Base-by-base conservation (phyloP, 2,113 vertebrate genomes). In the Ciconia boyciana region DNA sequence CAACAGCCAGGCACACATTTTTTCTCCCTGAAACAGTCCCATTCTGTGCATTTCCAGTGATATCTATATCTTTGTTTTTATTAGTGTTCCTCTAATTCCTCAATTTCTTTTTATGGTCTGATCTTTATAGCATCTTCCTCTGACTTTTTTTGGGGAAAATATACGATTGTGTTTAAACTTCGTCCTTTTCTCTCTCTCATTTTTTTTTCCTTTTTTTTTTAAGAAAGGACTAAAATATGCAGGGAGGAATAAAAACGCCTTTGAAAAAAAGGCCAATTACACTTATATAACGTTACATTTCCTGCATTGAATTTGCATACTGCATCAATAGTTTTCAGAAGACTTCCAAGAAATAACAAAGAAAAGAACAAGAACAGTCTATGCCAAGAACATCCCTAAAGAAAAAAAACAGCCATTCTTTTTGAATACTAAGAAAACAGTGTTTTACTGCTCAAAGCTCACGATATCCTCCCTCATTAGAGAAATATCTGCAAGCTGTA, bases 341-440 rank as follows among this genome's bases (percentile, higher is more conserved):
- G 65, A 97, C 90, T 95, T 96, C 92, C 93, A 96, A 94, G 86
- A 94, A 97, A 95, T 70, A 97, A 92, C 80, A 88, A 98, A 96
- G 85, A 93, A 86, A 93, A 89, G 57, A 97, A 93, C 92, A 95
- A 79, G 93, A 97, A 84, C 39, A 0, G 28, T 29, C 55, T 85
- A 90, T 95, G 95, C 97, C 98, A 98, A 98, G 95, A 97, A 94
- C 62, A 94, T 96, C 92, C 96, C 95, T 88, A 93, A 96, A 97
- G 94, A 93, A 96, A 98, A 96, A 92, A 81, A 28, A 1, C 66
- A 96, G 80, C 54, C 77, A 92, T 97, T 97, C 94, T 97, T 84
- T 96, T 87, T 92, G 93, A 98, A 96, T 57, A 83, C 80, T 94
- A 90, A 97, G 91, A 96, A 98, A 98, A 96, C 58, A 96, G 72